These are phyloP conservation scores for Hypsibius dujardini DNA, from an alignment of 1,140 invertebrate genomes.

Conservation along the genomic window DNA sequence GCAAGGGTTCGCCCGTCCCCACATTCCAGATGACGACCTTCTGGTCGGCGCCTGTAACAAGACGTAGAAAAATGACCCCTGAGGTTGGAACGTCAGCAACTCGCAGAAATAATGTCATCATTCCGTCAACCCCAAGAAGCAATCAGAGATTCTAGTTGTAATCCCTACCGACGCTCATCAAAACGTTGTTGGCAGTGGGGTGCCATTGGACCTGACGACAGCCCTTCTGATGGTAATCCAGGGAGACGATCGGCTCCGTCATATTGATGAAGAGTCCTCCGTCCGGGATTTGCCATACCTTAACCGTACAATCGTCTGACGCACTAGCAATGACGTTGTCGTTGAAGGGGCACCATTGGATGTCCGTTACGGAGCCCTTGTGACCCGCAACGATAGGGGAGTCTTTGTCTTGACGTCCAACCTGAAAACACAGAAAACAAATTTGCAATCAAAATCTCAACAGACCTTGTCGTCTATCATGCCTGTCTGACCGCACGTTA, in stretches of 20 bases:
- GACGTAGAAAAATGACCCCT: neutral
- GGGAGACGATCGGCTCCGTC: slow-evolving; percentile 71
- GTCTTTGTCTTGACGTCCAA: slow-evolving; percentile 78
- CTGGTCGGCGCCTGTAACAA: slow-evolving; percentile 43
- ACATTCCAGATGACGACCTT: slow-evolving; percentile 81
- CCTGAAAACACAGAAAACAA: slow-evolving; percentile 40
- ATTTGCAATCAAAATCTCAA: neutral
- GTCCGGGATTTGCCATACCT: slow-evolving; percentile 96
- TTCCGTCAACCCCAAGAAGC: slow-evolving; percentile 10
- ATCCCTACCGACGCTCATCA: slow-evolving; percentile 62
- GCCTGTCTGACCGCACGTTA: too few species aligned
- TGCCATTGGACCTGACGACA: slow-evolving; percentile 94
- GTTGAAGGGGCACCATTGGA: slow-evolving; percentile 96
- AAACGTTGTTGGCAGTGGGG: slow-evolving; percentile 81
- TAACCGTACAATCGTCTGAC: slow-evolving; percentile 92
- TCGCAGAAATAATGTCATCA: too few species aligned
- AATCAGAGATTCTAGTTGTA: slow-evolving; percentile 29
- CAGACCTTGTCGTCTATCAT: too few species aligned
- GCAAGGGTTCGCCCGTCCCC: slow-evolving; percentile 79
- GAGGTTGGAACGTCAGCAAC: too few species aligned
- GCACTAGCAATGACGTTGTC: slow-evolving; percentile 93
- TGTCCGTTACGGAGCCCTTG: slow-evolving; percentile 90
- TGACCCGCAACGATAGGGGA: slow-evolving; percentile 89
- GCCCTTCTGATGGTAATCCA: slow-evolving; percentile 76
- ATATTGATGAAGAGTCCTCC: slow-evolving; percentile 42